phyloP scores from a whole-genome alignment of 2,888 invertebrate genomes.

The Polydrusus cervinus region DNA sequence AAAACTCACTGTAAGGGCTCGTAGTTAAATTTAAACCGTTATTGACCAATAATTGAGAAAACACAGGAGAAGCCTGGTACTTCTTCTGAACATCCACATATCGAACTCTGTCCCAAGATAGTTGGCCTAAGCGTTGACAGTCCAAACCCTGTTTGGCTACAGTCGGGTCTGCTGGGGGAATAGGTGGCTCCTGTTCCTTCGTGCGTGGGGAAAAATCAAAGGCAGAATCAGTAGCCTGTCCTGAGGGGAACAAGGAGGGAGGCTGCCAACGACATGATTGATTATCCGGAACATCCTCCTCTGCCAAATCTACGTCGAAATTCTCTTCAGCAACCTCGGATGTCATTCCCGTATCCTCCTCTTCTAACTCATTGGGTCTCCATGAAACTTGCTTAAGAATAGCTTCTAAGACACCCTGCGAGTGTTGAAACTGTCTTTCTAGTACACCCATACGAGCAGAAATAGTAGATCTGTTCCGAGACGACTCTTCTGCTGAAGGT shows the following conservation, averaged over 20 bases:
- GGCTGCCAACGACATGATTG: conserved; percentile 6
- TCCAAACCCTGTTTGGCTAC: conserved; percentile 11
- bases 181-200: conserved; percentile 19
- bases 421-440: conserved; percentile 10
- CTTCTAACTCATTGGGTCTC: conserved; percentile 1
- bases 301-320: neutral
- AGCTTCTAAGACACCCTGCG: conserved; percentile 18
- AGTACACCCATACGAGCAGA: conserved; percentile 14
- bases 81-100: conserved; percentile 28
- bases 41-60: conserved; percentile 17
- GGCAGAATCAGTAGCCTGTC: neutral
- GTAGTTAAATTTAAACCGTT: neutral
- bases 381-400: conserved; percentile 7
- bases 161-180: conserved; percentile 12
- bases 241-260: conserved; percentile 5
- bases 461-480: neutral
- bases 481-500: neutral
- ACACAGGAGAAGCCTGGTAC: conserved; percentile 21
- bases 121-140: conserved; percentile 5
- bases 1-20: neutral
- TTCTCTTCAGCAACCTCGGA: conserved; percentile 6
- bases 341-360: conserved; percentile 10
- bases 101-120: conserved; percentile 26
- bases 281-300: conserved; percentile 4
- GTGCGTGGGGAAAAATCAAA: conserved; percentile 25